phyloP scores from a whole-genome alignment of 2,888 invertebrate genomes.

The Dryobota labecula region DNA sequence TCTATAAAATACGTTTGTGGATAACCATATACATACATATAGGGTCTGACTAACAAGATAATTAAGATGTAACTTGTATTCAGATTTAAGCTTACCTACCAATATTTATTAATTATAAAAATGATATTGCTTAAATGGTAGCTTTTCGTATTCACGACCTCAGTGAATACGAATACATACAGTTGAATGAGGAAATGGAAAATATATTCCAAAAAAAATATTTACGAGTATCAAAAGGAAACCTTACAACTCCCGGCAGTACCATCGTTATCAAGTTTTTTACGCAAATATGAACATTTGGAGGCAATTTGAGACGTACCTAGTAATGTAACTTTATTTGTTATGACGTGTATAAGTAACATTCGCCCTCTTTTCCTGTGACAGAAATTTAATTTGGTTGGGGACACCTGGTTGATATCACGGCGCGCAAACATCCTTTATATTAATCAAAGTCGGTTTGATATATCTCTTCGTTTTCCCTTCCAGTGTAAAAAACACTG shows the following conservation, averaged over 20 bases:
- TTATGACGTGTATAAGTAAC: constrained; percentile 55
- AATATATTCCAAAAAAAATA: constrained; percentile 24
- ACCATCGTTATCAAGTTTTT: constrained; percentile 26
- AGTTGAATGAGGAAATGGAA: constrained; percentile 9
- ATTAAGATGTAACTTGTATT: not conserved
- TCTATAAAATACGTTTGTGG: not conserved
- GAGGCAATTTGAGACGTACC: constrained; percentile 37
- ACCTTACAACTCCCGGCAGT: not conserved
- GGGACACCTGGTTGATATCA: constrained; percentile 68
- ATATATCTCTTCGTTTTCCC: constrained; percentile 35
- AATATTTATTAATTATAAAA: not conserved
- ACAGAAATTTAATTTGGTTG: constrained; percentile 69
- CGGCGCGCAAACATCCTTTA: constrained; percentile 64
- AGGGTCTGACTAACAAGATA: not conserved
- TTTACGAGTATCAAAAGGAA: constrained; percentile 33
- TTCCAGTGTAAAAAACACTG: constrained; percentile 25
- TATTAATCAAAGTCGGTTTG: constrained; percentile 60
- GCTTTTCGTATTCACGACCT: constrained; percentile 8
- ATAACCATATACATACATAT: too few species aligned
- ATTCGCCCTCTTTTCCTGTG: constrained; percentile 59
- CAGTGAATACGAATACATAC: constrained; percentile 13
- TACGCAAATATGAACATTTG: constrained; percentile 34
- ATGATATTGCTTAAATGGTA: not conserved
- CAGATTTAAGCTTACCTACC: not conserved
- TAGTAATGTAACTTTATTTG: constrained; percentile 52